Evolutionary conservation across 2,113 vertebrate species (phyloP).

Genomic region (Brachypodius melanocephalos): DNA sequence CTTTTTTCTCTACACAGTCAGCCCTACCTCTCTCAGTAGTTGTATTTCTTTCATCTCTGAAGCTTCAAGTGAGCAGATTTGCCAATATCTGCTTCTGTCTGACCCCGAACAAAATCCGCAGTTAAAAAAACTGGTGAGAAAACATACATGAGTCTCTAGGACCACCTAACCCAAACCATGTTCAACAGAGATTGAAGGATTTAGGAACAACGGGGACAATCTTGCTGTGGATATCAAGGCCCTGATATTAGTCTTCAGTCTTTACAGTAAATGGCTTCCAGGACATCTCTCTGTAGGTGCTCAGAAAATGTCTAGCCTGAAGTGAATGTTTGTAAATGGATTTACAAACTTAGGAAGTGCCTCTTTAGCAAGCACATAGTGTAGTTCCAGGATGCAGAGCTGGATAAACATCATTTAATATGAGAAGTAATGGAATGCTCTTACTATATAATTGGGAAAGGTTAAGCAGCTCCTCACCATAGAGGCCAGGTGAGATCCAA

Average conservation of each 20-base stretch:
- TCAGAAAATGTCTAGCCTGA: background rate
- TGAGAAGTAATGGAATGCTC: background rate
- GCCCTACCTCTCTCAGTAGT: background rate
- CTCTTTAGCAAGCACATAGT: background rate
- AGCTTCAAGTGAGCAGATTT: background rate
- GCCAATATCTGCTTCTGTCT: background rate
- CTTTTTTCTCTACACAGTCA: background rate
- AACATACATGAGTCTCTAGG: background rate
- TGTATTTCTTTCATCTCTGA: background rate
- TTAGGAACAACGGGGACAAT: background rate
- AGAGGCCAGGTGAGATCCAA: background rate
- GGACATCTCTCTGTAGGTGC: background rate
- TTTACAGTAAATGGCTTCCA: background rate
- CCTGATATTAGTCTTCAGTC: background rate
- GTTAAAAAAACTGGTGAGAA: background rate
- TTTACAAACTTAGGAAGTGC: background rate
- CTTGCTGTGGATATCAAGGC: background rate
- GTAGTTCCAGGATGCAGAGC: background rate
- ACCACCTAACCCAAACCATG: accelerated
- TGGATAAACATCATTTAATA: background rate
- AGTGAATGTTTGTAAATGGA: background rate
- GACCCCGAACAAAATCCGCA: background rate
- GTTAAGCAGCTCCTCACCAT: background rate
- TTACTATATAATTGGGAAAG: background rate
- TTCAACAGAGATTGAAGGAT: background rate